A percentile compares a stretch with the other conserved stretches of the same genome.
These are phyloP conservation scores for Kryptopterus vitreolus DNA, from an alignment of 2,797 vertebrate genomes.

Conservation along the genomic window DNA sequence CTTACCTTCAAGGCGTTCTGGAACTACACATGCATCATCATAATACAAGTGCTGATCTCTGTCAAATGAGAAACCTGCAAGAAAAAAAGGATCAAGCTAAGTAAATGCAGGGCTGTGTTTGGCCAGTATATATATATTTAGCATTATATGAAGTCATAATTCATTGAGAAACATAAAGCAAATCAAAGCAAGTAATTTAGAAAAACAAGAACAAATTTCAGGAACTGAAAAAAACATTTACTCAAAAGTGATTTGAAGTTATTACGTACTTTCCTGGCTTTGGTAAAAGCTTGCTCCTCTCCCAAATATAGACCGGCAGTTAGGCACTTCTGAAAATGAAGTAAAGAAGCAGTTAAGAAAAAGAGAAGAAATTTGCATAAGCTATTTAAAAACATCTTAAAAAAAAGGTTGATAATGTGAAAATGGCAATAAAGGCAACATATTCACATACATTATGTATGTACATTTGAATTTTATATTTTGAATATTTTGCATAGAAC, in stretches of 20 bases:
- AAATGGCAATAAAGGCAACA: background rate
- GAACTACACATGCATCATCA: slow-evolving; percentile 92
- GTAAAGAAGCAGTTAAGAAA: background rate
- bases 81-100: slow-evolving; percentile 6
- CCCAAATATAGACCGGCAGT: slow-evolving; percentile 91
- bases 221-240: slow-evolving; percentile 1
- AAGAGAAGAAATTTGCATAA: too few relatives aligned
- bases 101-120: background rate
- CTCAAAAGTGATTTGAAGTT: background rate
- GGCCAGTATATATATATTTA: background rate
- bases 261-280: slow-evolving; percentile 86
- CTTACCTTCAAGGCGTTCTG: slow-evolving; percentile 90
- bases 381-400: background rate
- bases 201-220: slow-evolving; percentile 14
- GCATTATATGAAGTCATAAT: background rate
- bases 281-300: slow-evolving; percentile 86
- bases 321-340: slow-evolving; percentile 89
- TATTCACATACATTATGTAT: background rate
- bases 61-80: slow-evolving; percentile 86
- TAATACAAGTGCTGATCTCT: slow-evolving; percentile 89
- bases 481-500: background rate
- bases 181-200: background rate
- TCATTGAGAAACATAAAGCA: background rate
- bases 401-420: background rate
- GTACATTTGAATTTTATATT: too few relatives aligned